phyloP scores from a whole-genome alignment of 2,888 invertebrate species.

The Sicus ferrugineus region DNA sequence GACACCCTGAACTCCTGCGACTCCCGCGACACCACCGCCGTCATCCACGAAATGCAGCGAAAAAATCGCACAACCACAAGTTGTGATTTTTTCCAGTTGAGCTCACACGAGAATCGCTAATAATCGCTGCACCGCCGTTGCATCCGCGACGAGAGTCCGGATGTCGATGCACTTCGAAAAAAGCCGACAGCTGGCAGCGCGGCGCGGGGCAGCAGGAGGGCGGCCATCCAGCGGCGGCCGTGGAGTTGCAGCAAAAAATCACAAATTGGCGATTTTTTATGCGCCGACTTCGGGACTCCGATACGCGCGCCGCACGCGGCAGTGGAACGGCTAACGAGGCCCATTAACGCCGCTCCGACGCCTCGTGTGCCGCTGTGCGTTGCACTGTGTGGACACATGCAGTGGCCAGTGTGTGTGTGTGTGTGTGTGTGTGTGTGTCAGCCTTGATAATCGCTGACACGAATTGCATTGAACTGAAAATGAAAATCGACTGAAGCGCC shows the following conservation, averaged over 20 bases:
- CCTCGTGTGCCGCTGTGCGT: not conserved
- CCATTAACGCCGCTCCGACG: constrained; percentile 4
- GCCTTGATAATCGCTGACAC: constrained; percentile 12
- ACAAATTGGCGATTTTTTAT: constrained; percentile 6
- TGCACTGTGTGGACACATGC: not conserved
- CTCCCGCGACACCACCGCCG: constrained; percentile 19
- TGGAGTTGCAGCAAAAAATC: not conserved
- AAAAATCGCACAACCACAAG: constrained; percentile 12
- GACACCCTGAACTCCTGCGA: not conserved
- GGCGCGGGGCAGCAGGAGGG: not conserved
- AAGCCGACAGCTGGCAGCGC: not conserved
- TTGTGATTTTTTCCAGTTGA: not conserved
- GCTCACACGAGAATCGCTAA: not conserved
- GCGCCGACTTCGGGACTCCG: not conserved
- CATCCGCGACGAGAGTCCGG: not conserved
- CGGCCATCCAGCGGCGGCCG: not conserved
- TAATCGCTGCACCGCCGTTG: constrained; percentile 7
- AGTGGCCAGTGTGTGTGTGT: constrained; percentile 12
- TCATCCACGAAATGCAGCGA: constrained; percentile 8
- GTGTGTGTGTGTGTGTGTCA: not conserved
- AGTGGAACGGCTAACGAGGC: not conserved
- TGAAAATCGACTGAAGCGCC: constrained; percentile 4
- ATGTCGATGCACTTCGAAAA: constrained; percentile 16
- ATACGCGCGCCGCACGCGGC: not conserved
- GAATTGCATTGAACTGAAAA: constrained; percentile 26